phyloP scores from a whole-genome alignment of 2,797 vertebrate genomes.

The Siniperca obscura region DNA sequence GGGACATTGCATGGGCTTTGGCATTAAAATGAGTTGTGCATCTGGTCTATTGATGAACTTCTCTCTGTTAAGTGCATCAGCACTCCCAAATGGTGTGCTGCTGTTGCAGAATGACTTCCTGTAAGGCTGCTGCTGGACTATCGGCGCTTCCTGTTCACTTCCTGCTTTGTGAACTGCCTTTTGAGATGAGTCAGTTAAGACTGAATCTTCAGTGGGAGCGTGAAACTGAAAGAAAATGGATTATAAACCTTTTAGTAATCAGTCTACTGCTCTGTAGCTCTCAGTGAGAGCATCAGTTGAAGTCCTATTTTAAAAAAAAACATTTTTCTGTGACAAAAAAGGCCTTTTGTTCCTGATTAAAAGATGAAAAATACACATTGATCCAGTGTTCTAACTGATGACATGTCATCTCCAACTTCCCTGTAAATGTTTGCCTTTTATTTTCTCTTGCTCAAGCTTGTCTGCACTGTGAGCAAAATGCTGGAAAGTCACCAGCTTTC shows the following conservation, averaged over 20 bases:
- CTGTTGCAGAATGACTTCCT: slow-evolving; percentile 83
- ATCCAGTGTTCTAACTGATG: not conserved
- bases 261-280: not conserved
- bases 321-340: slow-evolving; percentile 50
- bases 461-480: slow-evolving; percentile 29
- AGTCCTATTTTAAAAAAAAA: not conserved
- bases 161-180: slow-evolving; percentile 61
- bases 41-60: slow-evolving; percentile 54
- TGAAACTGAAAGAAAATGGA: slow-evolving; percentile 4
- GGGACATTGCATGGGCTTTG: not conserved
- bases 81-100: slow-evolving; percentile 63
- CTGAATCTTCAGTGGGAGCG: not conserved
- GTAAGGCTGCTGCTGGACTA: slow-evolving; percentile 56
- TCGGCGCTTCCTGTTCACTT: slow-evolving; percentile 75
- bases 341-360: slow-evolving; percentile 37
- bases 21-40: slow-evolving; percentile 21
- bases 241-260: not conserved
- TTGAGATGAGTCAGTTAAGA: slow-evolving; percentile 28
- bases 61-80: slow-evolving; percentile 51
- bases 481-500: slow-evolving; percentile 50
- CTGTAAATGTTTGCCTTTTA: slow-evolving; percentile 13
- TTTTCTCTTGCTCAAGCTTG: slow-evolving; percentile 29
- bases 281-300: slow-evolving; percentile 19
- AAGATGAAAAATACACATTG: slow-evolving; percentile 12
- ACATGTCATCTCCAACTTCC: slow-evolving; percentile 26